These are phyloP conservation scores for Rhagonycha lutea DNA, from an alignment of 2,888 invertebrate species.

Conservation along the genomic window DNA sequence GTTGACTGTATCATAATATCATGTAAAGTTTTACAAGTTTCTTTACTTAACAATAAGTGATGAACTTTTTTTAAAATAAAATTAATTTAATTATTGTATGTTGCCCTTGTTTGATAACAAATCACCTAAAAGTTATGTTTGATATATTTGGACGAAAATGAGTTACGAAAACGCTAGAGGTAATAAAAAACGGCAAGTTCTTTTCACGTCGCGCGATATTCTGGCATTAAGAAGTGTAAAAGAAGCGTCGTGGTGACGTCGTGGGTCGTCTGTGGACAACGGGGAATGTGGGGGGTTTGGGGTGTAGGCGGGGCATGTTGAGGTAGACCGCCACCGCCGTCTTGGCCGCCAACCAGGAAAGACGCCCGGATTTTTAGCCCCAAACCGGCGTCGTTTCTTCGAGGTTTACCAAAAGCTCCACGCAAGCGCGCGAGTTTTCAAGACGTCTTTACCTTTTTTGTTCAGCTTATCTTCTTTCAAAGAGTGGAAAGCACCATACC, in stretches of 20 bases:
- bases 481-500: slow-evolving; percentile 2
- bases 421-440: slow-evolving; percentile 52
- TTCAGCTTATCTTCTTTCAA: slow-evolving; percentile 35
- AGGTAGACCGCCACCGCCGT: slow-evolving; percentile 58
- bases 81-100: background rate
- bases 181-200: slow-evolving; percentile 41
- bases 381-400: slow-evolving; percentile 59
- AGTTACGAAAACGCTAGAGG: slow-evolving; percentile 7
- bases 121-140: background rate
- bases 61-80: background rate
- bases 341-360: slow-evolving; percentile 58
- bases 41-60: background rate
- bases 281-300: slow-evolving; percentile 44
- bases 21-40: background rate
- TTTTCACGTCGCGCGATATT: slow-evolving; percentile 54
- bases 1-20: background rate
- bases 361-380: slow-evolving; percentile 59
- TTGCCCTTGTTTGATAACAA: background rate
- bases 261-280: slow-evolving; percentile 42
- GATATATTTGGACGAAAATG: background rate
- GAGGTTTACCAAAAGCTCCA: slow-evolving; percentile 56
- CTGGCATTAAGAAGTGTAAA: slow-evolving; percentile 57
- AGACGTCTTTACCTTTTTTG: slow-evolving; percentile 51
- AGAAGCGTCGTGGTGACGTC: slow-evolving; percentile 45
- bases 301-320: slow-evolving; percentile 57